A percentile compares a stretch with the other conserved stretches of the same genome.
phyloP scores from a whole-genome alignment of 1,140 invertebrate species.

The Hypothenemus hampei region DNA sequence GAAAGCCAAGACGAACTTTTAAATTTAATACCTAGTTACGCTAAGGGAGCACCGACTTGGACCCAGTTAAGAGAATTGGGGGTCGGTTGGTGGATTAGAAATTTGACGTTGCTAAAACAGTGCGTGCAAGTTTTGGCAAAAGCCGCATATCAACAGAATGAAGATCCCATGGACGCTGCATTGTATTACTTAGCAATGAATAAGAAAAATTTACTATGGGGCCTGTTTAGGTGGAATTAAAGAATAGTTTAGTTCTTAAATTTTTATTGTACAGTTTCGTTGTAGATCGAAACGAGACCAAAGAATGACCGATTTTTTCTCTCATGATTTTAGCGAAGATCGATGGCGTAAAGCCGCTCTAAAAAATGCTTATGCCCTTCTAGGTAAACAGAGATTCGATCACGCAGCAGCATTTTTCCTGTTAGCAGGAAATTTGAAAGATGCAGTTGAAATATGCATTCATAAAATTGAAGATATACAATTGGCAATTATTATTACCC shows the following conservation, averaged over 20 bases:
- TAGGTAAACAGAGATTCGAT: slow-evolving; percentile 93
- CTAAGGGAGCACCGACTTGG: slow-evolving; percentile 84
- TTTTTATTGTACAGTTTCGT: slow-evolving; percentile 1
- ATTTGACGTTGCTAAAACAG: slow-evolving; percentile 72
- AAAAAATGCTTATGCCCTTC: slow-evolving; percentile 94
- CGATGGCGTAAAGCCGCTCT: slow-evolving; percentile 94
- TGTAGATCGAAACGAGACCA: slow-evolving; percentile 75
- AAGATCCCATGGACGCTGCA: slow-evolving; percentile 96
- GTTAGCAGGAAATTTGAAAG: slow-evolving; percentile 85
- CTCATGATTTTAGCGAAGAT: slow-evolving; percentile 90
- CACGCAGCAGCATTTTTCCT: slow-evolving; percentile 95
- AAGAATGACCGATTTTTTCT: slow-evolving; percentile 92
- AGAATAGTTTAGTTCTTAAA: slow-evolving; percentile 1
- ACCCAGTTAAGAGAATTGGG: slow-evolving; percentile 86
- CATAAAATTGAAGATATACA: slow-evolving; percentile 94
- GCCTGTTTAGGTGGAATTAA: slow-evolving; percentile 63
- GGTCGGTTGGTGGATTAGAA: slow-evolving; percentile 95
- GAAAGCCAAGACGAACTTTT: slow-evolving; percentile 95
- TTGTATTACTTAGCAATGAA: slow-evolving; percentile 98
- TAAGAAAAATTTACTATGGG: slow-evolving; percentile 96
- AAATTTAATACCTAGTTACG: slow-evolving; percentile 82
- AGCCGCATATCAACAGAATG: slow-evolving; percentile 79
- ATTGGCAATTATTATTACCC: slow-evolving; percentile 88
- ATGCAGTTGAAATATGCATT: slow-evolving; percentile 84
- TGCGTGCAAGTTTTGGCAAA: slow-evolving; percentile 94